These are phyloP conservation scores for Thamnophis sirtalis DNA, from an alignment of 2,113 vertebrate genomes.

Conservation along the genomic window DNA sequence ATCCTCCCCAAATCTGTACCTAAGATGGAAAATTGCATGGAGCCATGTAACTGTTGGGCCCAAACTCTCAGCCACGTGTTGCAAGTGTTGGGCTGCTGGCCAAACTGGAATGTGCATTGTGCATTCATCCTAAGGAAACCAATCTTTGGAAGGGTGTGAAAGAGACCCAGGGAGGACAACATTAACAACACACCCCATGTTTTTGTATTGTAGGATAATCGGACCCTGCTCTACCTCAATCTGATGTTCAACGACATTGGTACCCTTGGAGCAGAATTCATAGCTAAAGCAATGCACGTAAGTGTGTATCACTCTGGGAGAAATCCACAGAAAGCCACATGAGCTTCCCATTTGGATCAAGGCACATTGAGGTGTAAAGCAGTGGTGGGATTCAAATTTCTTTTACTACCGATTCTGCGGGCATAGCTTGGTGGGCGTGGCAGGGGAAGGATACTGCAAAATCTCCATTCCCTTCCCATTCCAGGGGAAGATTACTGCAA, in stretches of 20 bases:
- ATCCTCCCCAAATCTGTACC: background rate
- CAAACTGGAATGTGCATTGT: background rate
- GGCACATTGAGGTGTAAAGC: background rate
- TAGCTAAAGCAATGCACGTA: constrained; percentile 80
- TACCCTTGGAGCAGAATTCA: constrained; percentile 73
- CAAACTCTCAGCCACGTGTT: background rate
- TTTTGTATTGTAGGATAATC: constrained; percentile 63
- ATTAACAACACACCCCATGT: background rate
- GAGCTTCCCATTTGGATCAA: background rate
- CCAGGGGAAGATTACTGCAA: too few relatives aligned
- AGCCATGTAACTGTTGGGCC: background rate
- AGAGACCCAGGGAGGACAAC: background rate
- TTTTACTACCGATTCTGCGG: too few relatives aligned
- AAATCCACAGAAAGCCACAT: background rate
- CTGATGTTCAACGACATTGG: constrained; percentile 86
- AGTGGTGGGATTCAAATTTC: too few relatives aligned
- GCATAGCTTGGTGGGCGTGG: too few relatives aligned
- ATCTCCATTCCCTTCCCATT: too few relatives aligned
- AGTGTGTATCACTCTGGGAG: constrained; percentile 42
- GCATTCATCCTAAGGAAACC: background rate
- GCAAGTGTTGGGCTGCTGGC: background rate
- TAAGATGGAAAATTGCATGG: background rate
- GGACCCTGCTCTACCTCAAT: constrained; percentile 73
- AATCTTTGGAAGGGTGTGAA: background rate
- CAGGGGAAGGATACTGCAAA: too few relatives aligned